phyloP scores from a whole-genome alignment of 2,113 vertebrate genomes.

The Tragelaphus imberbis region DNA sequence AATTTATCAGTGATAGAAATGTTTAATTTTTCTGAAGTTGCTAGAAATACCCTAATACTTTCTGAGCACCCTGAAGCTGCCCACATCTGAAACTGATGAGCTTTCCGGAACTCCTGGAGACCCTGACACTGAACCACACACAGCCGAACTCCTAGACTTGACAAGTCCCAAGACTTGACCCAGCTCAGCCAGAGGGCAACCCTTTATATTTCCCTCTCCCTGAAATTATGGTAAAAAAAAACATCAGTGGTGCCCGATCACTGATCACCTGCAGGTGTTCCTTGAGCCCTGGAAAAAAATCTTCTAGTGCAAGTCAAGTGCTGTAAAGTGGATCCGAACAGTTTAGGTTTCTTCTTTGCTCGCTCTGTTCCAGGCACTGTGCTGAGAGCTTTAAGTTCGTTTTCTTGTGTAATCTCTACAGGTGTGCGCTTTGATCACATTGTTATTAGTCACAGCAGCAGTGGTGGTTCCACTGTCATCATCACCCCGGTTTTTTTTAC shows the following conservation, averaged over 20 bases:
- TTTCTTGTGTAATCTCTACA: background rate
- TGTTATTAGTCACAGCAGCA: background rate
- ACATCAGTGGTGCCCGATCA: background rate
- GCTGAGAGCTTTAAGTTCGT: background rate
- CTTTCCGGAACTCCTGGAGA: background rate
- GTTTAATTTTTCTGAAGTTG: background rate
- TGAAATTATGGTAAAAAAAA: background rate
- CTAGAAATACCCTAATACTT: background rate
- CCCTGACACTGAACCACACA: background rate
- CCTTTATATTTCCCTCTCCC: background rate
- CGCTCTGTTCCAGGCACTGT: background rate
- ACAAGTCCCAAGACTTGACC: background rate
- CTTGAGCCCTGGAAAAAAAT: background rate
- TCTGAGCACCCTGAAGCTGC: background rate
- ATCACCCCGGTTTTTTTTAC: background rate
- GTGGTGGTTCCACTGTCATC: background rate
- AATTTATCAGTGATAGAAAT: background rate
- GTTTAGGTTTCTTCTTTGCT: background rate
- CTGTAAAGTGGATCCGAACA: no score
- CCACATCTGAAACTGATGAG: background rate
- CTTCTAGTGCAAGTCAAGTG: background rate
- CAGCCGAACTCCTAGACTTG: background rate
- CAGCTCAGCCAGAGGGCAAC: background rate
- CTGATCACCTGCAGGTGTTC: background rate
- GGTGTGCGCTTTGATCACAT: background rate